Percentiles rank a stretch among this genome's conserved stretches.
phyloP scores from a whole-genome alignment of 2,888 invertebrate species.

The Callimorpha dominula region DNA sequence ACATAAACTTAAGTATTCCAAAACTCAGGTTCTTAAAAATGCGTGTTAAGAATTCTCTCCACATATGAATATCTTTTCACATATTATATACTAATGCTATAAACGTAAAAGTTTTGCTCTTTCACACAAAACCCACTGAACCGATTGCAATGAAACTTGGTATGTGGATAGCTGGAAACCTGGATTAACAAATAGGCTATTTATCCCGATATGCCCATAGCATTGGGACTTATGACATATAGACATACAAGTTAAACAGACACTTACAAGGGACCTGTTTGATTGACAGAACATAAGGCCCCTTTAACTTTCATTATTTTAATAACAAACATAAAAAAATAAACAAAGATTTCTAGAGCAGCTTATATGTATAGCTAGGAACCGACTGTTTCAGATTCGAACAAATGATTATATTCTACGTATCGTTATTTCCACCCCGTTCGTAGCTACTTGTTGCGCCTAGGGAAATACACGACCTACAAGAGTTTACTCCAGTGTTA shows the following conservation, averaged over 20 bases:
- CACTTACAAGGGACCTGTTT: not conserved
- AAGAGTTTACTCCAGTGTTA: not conserved
- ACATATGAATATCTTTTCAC: no score
- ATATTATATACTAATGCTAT: no score
- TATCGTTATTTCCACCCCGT: slow-evolving; percentile 1
- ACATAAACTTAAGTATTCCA: no score
- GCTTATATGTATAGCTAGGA: not conserved
- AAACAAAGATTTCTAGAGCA: not conserved
- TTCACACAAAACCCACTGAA: no score
- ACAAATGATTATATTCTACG: not conserved
- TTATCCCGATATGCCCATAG: no score
- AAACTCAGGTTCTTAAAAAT: no score
- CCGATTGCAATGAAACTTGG: no score
- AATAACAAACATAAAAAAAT: not conserved
- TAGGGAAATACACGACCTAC: not conserved
- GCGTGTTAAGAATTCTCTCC: no score
- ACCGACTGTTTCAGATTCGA: not conserved
- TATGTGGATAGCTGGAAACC: no score
- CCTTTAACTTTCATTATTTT: not conserved
- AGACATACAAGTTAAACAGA: not conserved
- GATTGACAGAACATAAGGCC: not conserved
- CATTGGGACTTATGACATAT: no score
- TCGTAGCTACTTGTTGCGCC: slow-evolving; percentile 37
- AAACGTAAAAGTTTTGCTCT: no score
- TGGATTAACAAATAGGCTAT: no score